phyloP scores from a whole-genome alignment of 53 echinoderm and acorn worm genomes.

The Mesocentrotus franciscanus region DNA sequence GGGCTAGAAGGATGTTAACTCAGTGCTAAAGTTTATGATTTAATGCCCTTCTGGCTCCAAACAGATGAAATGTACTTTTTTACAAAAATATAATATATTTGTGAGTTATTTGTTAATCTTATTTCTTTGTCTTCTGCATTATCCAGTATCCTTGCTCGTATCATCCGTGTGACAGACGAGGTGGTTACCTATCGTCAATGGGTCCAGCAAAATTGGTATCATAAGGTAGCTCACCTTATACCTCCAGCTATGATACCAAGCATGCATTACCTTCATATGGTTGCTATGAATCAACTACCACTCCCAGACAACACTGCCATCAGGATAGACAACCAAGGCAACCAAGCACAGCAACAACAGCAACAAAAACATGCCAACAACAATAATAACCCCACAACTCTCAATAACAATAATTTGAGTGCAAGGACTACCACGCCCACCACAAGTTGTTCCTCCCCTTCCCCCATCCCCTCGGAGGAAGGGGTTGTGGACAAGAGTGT shows the following conservation, averaged over 20 bases:
- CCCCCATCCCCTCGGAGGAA: conserved; percentile 19
- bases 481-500: conserved; percentile 33
- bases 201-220: conserved; percentile 89
- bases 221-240: conserved; percentile 74
- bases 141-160: conserved; percentile 91
- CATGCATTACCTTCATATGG: conserved; percentile 59
- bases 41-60: no score
- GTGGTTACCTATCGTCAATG: conserved; percentile 90
- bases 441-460: conserved; percentile 28
- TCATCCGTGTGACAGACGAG: conserved; percentile 95
- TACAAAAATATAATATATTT: no score
- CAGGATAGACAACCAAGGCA: conserved; percentile 74
- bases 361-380: conserved; percentile 59
- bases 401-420: conserved; percentile 54
- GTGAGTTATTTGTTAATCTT: not conserved
- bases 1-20: no score
- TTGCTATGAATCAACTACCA: conserved; percentile 63
- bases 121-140: not conserved
- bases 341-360: conserved; percentile 7
- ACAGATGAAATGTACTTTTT: no score
- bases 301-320: conserved; percentile 79
- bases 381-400: conserved; percentile 47
- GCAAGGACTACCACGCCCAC: conserved; percentile 59
- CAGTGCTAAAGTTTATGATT: no score
- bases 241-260: conserved; percentile 40